A percentile compares a stretch with the other conserved stretches of the same genome.
Conservation (phyloP, 2,888 invertebrate genomes). For the Eugnorisma glareosa region DNA sequence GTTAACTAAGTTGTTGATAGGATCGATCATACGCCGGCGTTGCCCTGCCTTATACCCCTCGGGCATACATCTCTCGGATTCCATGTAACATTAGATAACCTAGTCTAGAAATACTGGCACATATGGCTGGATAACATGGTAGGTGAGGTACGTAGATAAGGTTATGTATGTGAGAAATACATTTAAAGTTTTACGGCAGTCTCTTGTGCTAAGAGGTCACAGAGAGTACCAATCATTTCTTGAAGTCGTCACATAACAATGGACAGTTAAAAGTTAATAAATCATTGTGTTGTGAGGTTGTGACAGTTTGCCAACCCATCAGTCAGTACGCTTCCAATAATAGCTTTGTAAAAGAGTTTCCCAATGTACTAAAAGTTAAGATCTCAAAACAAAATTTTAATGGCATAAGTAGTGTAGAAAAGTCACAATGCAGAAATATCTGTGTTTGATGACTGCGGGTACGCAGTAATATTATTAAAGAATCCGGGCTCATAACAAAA, state of each 20-base stretch:
- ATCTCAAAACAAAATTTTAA: background rate
- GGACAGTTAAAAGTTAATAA: slow-evolving; percentile 36
- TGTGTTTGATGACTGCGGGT: background rate
- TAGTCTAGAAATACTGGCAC: slow-evolving; percentile 35
- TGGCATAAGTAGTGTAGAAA: background rate
- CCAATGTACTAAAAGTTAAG: background rate
- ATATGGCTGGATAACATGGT: background rate
- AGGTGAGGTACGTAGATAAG: background rate
- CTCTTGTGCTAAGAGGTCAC: slow-evolving; percentile 15
- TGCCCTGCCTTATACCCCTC: slow-evolving; percentile 56
- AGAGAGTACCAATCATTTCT: slow-evolving; percentile 16
- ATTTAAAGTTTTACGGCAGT: slow-evolving; percentile 8
- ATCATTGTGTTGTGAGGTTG: slow-evolving; percentile 33
- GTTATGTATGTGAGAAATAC: background rate
- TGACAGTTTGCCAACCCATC: slow-evolving; percentile 34
- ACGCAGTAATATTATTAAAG: background rate
- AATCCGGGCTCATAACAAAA: background rate
- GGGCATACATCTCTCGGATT: slow-evolving; percentile 64
- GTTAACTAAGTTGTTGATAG: slow-evolving; percentile 60
- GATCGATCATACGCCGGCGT: slow-evolving; percentile 63
- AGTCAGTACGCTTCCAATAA: slow-evolving; percentile 2
- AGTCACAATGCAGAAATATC: background rate
- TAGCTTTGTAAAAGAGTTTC: slow-evolving; percentile 9
- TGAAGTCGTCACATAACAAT: slow-evolving; percentile 39
- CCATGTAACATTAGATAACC: slow-evolving; percentile 50